Base-by-base conservation (phyloP, 2,888 invertebrate species). In the Exocentrus adspersus region DNA sequence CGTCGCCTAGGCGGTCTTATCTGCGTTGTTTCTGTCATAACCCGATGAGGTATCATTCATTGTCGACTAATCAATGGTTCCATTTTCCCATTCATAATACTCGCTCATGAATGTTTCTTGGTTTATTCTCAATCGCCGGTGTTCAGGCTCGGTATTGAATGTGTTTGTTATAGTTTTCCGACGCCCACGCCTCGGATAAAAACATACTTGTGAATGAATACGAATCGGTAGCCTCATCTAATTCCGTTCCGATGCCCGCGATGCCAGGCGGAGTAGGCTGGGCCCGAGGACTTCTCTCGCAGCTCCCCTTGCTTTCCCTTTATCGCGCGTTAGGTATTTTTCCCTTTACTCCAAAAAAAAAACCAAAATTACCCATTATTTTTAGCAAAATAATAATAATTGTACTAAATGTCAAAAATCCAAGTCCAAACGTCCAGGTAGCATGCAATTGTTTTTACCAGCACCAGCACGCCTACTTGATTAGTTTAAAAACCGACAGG, bases 1-100 rank as follows among this genome's bases (percentile, higher is more conserved):
- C 21, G 56, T 58, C 56, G 30, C 62, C 30, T 14, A 45, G 54
- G 53, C 53, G 56, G 60, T 48, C 66, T 69, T 71, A 70, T 70
- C 69, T 68, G 68, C 73, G 52, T 62, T 53, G 57, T 63, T 63
- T 67, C 66, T 63, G 72, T 75, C 72, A 71, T 71, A 72, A 72
- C 67, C 65, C 72, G 70, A 69, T 70, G 46, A 53, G 71, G 70
- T 73, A 78, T 79, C 79, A 79, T 78, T 78, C 77, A 75, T 74
- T 69, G 71, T 71, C 70, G 69, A 75, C 72, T 75, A 76, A 77
- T 78, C 77, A 78, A 78, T 77, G 78, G 77, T 69, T 65, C 62
- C 67, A 61, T 58, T 67, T 71, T 75, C n/a, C 71, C 77, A 78
- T 78, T 78, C 78, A 77, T 77, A 72, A 71, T 71, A 69, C 64